Percentiles rank a stretch among this genome's conserved stretches.
These are phyloP conservation scores for Alouatta palliata DNA, from an alignment of 2,113 vertebrate species.

Conservation along the genomic window DNA sequence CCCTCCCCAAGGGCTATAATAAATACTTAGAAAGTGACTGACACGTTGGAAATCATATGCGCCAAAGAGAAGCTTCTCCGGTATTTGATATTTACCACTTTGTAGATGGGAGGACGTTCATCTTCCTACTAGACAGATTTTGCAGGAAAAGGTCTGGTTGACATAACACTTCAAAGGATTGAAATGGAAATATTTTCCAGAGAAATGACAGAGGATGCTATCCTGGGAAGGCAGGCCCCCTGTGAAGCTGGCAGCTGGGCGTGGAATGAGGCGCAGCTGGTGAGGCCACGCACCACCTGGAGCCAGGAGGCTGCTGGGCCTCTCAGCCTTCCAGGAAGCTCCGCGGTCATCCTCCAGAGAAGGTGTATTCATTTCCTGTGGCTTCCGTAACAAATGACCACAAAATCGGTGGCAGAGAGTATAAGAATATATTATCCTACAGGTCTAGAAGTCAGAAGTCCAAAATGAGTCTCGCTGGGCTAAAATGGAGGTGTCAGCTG, in stretches of 20 bases:
- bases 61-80: neutral
- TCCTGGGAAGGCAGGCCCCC: neutral
- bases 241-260: neutral
- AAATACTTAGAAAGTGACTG: neutral
- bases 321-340: neutral
- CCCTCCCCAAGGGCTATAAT: neutral
- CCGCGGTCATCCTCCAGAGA: neutral
- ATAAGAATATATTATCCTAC: neutral
- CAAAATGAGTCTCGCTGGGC: neutral
- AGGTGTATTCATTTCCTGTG: fast-evolving
- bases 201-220: neutral
- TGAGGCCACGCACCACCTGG: fast-evolving
- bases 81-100: neutral
- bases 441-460: neutral
- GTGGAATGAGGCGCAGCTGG: too few species aligned
- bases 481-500: neutral
- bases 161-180: neutral
- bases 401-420: neutral
- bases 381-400: neutral
- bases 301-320: neutral
- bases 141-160: neutral
- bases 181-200: neutral
- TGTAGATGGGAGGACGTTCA: neutral
- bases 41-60: neutral
- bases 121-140: neutral